Evolutionary conservation across 2,113 vertebrate species (phyloP).

Genomic region (Pholis gunnellus): DNA sequence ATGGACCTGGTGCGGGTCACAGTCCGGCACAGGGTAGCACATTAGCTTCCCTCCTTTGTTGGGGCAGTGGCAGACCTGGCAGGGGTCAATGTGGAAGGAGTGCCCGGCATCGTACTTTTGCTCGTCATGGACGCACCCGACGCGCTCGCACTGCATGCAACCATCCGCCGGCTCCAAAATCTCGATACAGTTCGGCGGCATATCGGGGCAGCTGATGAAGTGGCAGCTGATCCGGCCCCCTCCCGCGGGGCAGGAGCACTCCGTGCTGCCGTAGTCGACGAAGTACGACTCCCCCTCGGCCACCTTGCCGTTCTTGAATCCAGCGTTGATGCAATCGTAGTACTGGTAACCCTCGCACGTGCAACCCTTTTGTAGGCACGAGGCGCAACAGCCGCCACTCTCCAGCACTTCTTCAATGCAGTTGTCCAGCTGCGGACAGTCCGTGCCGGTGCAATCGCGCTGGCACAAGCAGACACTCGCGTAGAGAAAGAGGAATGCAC

Average conservation of each 20-base stretch:
- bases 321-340: slow-evolving; percentile 93
- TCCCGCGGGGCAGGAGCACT: slow-evolving; percentile 92
- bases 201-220: slow-evolving; percentile 94
- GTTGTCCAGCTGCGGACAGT: slow-evolving; percentile 88
- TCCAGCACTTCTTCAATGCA: slow-evolving; percentile 92
- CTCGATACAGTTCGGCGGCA: slow-evolving; percentile 93
- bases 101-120: slow-evolving; percentile 92
- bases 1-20: slow-evolving; percentile 60
- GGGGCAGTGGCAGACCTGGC: slow-evolving; percentile 93
- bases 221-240: slow-evolving; percentile 95
- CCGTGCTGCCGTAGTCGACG: slow-evolving; percentile 96
- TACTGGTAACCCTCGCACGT: slow-evolving; percentile 95
- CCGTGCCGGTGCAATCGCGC: slow-evolving; percentile 87
- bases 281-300: slow-evolving; percentile 94
- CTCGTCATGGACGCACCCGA: slow-evolving; percentile 87
- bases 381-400: slow-evolving; percentile 87
- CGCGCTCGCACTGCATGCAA: slow-evolving; percentile 90
- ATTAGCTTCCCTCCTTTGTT: slow-evolving; percentile 89
- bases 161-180: slow-evolving; percentile 86
- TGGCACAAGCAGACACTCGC: slow-evolving; percentile 51
- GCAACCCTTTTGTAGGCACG: slow-evolving; percentile 90
- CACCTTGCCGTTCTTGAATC: slow-evolving; percentile 91
- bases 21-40: slow-evolving; percentile 91
- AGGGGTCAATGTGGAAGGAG: slow-evolving; percentile 89
- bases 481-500: slow-evolving; percentile 73